Conservation (phyloP, 2,888 invertebrate species). For the Rosalia funebris region DNA sequence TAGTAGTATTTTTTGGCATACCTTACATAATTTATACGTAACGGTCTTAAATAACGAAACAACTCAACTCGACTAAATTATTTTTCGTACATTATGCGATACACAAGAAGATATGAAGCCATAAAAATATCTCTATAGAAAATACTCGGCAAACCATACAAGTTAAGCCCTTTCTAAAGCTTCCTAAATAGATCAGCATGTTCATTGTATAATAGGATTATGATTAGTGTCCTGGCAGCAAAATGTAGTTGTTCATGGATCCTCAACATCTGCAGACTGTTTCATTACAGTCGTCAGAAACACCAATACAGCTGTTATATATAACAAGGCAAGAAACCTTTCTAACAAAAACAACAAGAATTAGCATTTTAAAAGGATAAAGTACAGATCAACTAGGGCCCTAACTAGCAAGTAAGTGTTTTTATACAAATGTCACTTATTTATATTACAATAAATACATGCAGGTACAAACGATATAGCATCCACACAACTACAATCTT, state of each 20-base stretch:
- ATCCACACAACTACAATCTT: no score
- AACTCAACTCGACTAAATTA: no score
- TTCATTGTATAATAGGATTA: conserved; percentile 37
- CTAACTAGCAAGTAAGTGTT: conserved; percentile 27
- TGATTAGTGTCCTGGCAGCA: conserved; percentile 27
- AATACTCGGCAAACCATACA: conserved; percentile 4
- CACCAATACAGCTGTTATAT: conserved; percentile 23
- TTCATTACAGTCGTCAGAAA: conserved; percentile 33
- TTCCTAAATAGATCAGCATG: conserved; percentile 27
- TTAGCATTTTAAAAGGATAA: conserved; percentile 22
- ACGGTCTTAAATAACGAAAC: no score
- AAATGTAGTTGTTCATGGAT: conserved; percentile 23
- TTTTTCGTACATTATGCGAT: no score
- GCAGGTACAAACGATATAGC: no score
- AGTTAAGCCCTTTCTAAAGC: conserved; percentile 19
- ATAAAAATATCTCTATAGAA: no score
- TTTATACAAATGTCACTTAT: no score
- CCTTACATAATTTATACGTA: no score
- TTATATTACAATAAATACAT: no score
- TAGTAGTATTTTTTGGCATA: no score
- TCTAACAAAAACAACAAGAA: conserved; percentile 24
- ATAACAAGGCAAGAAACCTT: conserved; percentile 25
- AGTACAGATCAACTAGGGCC: conserved; percentile 18
- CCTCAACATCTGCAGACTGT: conserved; percentile 28
- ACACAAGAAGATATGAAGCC: no score